Evolutionary conservation across 2,113 vertebrate species (phyloP).

Genomic region (Oreochromis tanganicae): DNA sequence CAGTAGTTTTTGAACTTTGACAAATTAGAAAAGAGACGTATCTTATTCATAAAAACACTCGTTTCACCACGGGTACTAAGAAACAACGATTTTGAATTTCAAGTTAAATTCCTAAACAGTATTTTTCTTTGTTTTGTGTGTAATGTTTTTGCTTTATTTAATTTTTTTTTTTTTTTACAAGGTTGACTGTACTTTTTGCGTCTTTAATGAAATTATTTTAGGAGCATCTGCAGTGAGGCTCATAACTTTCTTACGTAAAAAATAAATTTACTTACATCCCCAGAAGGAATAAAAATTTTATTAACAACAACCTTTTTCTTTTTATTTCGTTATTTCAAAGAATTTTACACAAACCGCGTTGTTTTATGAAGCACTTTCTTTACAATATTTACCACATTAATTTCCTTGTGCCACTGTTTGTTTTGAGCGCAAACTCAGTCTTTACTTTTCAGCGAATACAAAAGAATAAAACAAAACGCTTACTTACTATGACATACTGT

Average conservation of each 20-base stretch:
- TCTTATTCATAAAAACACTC: not conserved
- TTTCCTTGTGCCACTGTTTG: not conserved
- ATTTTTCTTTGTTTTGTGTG: not conserved
- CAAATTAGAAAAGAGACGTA: not conserved
- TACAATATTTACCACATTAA: not conserved
- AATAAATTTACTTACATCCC: not conserved
- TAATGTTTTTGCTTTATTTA: not conserved
- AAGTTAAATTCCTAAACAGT: not conserved
- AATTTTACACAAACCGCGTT: not conserved
- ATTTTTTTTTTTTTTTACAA: not conserved
- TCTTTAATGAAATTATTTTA: not conserved
- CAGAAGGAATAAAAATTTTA: not conserved
- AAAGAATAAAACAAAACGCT: not conserved
- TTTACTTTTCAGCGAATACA: not conserved
- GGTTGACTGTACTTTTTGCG: not conserved
- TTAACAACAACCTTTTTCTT: fast-evolving
- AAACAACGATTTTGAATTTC: not conserved
- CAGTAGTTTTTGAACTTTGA: not conserved
- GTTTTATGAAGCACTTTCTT: not conserved
- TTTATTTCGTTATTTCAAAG: not conserved
- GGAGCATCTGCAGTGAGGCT: not conserved
- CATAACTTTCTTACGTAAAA: not conserved
- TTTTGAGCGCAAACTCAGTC: not conserved
- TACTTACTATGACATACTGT: not conserved
- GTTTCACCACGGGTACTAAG: not conserved